Evolutionary conservation across 1,140 invertebrate species (phyloP).

Genomic region (Eupristina koningsbergeri): DNA sequence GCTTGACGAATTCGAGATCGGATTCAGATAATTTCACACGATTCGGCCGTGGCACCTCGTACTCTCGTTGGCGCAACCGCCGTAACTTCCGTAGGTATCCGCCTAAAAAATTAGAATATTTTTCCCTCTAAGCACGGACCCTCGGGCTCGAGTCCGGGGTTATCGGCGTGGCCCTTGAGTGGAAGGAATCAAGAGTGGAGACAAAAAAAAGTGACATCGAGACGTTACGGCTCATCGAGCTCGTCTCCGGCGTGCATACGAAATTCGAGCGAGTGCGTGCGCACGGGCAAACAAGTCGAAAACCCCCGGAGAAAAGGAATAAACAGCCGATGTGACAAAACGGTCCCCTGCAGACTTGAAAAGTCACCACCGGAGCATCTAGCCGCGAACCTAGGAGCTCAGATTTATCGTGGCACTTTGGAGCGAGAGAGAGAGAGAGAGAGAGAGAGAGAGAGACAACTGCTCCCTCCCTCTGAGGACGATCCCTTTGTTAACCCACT

Average conservation of each 20-base stretch:
- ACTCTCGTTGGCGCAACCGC: not conserved
- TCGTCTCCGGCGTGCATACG: conserved; percentile 44
- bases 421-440: conserved; percentile 24
- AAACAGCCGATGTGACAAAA: conserved; percentile 48
- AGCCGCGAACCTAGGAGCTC: conserved; percentile 4
- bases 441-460: conserved; percentile 6
- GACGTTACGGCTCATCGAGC: conserved; percentile 53
- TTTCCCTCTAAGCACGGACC: conserved; percentile 22
- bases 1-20: not conserved
- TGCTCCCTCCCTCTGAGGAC: no score
- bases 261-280: conserved; percentile 24
- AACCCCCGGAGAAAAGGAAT: conserved; percentile 13
- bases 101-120: conserved; percentile 45
- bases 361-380: conserved; percentile 12
- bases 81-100: conserved; percentile 7
- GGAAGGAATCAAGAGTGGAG: not conserved
- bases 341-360: conserved; percentile 46
- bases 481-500: conserved; percentile 52
- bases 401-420: conserved; percentile 48
- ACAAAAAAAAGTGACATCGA: conserved; percentile 31
- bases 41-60: not conserved
- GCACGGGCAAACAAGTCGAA: conserved; percentile 29
- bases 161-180: not conserved
- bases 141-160: not conserved
- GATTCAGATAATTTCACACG: not conserved